A percentile compares a stretch with the other conserved stretches of the same genome.
These are phyloP conservation scores for Zaprionus lineosus DNA, from an alignment of 2,888 invertebrate species.

Conservation along the genomic window DNA sequence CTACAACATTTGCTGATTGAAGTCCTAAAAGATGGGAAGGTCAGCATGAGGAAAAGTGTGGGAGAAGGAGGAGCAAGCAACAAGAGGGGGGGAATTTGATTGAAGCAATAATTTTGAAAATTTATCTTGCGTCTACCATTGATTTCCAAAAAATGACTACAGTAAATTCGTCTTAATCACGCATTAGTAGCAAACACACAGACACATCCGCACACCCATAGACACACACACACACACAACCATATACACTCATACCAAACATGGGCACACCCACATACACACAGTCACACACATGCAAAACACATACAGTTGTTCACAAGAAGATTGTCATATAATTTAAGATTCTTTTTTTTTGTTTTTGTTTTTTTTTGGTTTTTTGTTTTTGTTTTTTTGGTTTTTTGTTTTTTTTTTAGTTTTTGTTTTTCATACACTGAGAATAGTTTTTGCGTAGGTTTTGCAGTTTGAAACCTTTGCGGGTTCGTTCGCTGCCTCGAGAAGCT, in stretches of 20 bases:
- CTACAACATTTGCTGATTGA: constrained; percentile 7
- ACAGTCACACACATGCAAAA: constrained; percentile 12
- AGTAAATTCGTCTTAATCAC: constrained; percentile 76
- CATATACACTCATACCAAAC: constrained; percentile 22
- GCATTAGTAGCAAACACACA: constrained; percentile 51
- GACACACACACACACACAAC: constrained; percentile 15
- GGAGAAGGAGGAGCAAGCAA: constrained; percentile 1
- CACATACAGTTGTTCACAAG: constrained; percentile 21
- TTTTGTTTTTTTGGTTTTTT: constrained; percentile 6
- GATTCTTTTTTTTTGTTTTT: constrained; percentile 17
- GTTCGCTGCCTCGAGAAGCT: constrained; percentile 8
- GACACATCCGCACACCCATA: not conserved
- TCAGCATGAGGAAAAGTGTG: not conserved
- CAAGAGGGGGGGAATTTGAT: constrained; percentile 7
- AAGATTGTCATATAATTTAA: constrained; percentile 65
- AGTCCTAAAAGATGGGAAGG: constrained; percentile 1
- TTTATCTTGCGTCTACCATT: constrained; percentile 39
- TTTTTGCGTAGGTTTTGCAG: constrained; percentile 25
- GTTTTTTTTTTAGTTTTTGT: constrained; percentile 7
- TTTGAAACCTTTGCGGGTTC: constrained; percentile 59
- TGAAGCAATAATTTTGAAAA: constrained; percentile 10
- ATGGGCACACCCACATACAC: constrained; percentile 20
- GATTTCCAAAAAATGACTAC: constrained; percentile 58
- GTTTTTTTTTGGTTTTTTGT: constrained; percentile 2
- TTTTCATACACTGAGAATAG: constrained; percentile 42